Percentiles rank a stretch among this genome's conserved stretches.
Evolutionary conservation across 2,888 invertebrate species (phyloP).

Genomic region (Onchidella celtica): DNA sequence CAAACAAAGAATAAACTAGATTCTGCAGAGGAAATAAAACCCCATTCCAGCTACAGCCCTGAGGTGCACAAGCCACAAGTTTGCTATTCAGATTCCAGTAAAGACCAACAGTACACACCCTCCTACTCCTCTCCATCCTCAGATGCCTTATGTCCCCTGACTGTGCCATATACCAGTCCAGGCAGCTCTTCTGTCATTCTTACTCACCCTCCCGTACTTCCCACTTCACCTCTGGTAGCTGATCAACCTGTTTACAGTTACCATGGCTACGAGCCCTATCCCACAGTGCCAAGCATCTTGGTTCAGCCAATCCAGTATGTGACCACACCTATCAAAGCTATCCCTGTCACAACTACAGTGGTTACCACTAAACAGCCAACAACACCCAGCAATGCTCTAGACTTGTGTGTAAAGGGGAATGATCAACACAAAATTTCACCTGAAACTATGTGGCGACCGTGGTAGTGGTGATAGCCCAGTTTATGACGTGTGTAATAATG

Average conservation of each 20-base stretch:
- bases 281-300: slow-evolving; percentile 1
- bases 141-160: background rate
- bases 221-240: background rate
- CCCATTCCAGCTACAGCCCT: background rate
- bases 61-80: background rate
- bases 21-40: too few species aligned
- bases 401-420: slow-evolving; percentile 34
- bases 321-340: background rate
- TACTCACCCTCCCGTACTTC: background rate
- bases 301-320: background rate
- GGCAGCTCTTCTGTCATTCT: background rate
- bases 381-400: slow-evolving; percentile 22
- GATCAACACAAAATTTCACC: slow-evolving; percentile 40
- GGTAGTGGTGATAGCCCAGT: too few species aligned
- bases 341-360: background rate
- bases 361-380: background rate
- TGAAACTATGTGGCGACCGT: slow-evolving; percentile 49
- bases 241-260: slow-evolving; percentile 33
- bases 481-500: too few species aligned
- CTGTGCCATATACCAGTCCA: background rate
- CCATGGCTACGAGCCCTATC: slow-evolving; percentile 38
- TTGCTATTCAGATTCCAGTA: background rate
- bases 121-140: background rate
- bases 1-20: background rate
- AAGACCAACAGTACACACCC: background rate